Evolutionary conservation across 2,888 invertebrate species (phyloP).

Genomic region (Augiades crinisus): DNA sequence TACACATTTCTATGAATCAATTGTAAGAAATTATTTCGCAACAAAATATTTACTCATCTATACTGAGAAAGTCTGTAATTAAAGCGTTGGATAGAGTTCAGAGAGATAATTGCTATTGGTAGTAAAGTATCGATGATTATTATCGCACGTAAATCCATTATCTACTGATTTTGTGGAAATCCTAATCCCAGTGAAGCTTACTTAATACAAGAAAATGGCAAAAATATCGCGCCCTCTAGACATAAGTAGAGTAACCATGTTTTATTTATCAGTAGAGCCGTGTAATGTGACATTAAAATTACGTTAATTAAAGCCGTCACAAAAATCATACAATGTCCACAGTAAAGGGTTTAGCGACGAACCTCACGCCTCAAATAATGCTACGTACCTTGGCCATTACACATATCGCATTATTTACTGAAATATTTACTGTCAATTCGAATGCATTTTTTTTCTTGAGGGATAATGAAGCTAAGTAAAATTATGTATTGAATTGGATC

Average conservation of each 20-base stretch:
- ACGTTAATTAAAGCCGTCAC: no score
- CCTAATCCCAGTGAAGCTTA: conserved; percentile 8
- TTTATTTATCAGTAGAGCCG: no score
- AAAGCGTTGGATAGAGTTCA: conserved; percentile 1
- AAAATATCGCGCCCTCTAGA: conserved; percentile 2
- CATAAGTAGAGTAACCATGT: not conserved
- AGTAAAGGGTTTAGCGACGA: no score
- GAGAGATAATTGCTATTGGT: not conserved
- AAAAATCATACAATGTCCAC: no score
- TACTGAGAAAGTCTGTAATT: not conserved
- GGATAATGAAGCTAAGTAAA: no score
- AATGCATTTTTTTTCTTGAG: no score
- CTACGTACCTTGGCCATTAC: no score
- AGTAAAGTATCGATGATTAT: conserved; percentile 7
- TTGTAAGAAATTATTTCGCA: not conserved
- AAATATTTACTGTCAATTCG: no score
- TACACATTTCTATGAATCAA: not conserved
- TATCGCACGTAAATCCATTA: conserved; percentile 16
- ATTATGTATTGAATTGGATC: no score
- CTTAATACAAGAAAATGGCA: conserved; percentile 8
- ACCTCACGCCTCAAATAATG: no score
- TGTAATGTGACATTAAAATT: no score
- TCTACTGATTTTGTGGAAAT: conserved; percentile 11
- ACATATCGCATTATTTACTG: no score
- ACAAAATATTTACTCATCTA: not conserved